phyloP scores from a whole-genome alignment of 2,113 vertebrate genomes.

The Theropithecus gelada region DNA sequence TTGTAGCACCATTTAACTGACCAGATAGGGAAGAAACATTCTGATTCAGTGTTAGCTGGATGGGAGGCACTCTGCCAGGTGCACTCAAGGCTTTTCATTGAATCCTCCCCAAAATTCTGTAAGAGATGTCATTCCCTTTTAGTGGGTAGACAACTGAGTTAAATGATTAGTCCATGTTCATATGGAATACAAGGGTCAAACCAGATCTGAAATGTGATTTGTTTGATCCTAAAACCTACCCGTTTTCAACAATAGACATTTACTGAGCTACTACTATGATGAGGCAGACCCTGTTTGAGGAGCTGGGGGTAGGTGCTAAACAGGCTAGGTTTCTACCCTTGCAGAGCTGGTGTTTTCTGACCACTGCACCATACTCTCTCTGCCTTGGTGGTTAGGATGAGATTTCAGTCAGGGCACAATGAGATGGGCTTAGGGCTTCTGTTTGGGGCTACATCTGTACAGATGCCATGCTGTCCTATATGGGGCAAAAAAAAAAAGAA shows the following conservation, averaged over 20 bases:
- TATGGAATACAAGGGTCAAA: not conserved
- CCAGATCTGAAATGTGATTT: not conserved
- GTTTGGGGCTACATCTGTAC: not conserved
- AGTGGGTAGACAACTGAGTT: not conserved
- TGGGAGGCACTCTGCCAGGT: not conserved
- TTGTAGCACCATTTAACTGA: not conserved
- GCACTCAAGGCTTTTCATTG: not conserved
- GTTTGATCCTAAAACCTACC: not conserved
- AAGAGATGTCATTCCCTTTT: not conserved
- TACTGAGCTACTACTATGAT: not conserved
- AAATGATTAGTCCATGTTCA: not conserved
- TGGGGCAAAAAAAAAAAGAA: not conserved
- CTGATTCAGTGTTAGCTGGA: not conserved
- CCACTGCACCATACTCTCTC: not conserved
- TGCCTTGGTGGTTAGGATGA: too few species aligned
- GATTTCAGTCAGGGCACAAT: not conserved
- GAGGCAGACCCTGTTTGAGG: too few species aligned
- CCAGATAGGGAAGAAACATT: not conserved
- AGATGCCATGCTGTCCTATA: not conserved
- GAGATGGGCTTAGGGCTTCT: not conserved
- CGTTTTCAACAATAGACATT: not conserved
- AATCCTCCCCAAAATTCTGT: not conserved
- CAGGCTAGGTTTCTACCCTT: not conserved
- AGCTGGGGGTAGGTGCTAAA: rapidly evolving
- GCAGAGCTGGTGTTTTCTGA: not conserved